These are phyloP conservation scores for Nasonia longicornis DNA, from an alignment of 1,140 invertebrate genomes.

Conservation along the genomic window DNA sequence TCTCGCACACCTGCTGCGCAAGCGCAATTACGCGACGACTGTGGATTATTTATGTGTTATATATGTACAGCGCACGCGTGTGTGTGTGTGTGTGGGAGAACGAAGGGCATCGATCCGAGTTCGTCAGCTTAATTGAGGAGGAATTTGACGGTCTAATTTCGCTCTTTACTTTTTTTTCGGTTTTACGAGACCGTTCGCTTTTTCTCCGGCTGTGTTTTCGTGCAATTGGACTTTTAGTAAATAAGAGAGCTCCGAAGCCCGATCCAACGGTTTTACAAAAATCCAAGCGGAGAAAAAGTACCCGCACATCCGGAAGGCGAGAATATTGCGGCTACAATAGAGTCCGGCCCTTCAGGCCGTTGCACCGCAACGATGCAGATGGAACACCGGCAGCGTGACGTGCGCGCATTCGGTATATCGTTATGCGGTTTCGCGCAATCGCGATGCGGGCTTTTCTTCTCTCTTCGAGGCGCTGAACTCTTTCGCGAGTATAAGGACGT, in stretches of 20 bases:
- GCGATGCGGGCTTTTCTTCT: not conserved
- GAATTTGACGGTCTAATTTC: not conserved
- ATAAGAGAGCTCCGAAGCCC: no score
- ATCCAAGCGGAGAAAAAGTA: no score
- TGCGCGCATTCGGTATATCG: not conserved
- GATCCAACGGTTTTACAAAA: no score
- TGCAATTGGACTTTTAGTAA: no score
- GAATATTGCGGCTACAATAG: not conserved
- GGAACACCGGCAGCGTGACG: slow-evolving; percentile 16
- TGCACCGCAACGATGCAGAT: slow-evolving; percentile 2
- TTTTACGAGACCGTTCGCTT: no score
- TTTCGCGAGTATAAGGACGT: not conserved
- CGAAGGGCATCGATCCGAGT: not conserved
- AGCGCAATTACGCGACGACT: not conserved
- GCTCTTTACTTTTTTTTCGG: not conserved
- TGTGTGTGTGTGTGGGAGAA: not conserved
- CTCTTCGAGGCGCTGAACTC: not conserved
- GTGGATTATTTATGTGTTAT: not conserved
- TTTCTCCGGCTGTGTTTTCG: no score
- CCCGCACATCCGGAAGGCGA: no score
- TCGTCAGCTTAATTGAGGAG: not conserved
- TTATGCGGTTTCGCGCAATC: not conserved
- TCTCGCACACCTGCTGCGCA: not conserved
- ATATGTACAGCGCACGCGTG: not conserved
- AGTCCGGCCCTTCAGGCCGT: not conserved